Evolutionary conservation across 2,888 invertebrate genomes (phyloP).

Genomic region (Geophilus truncorum): DNA sequence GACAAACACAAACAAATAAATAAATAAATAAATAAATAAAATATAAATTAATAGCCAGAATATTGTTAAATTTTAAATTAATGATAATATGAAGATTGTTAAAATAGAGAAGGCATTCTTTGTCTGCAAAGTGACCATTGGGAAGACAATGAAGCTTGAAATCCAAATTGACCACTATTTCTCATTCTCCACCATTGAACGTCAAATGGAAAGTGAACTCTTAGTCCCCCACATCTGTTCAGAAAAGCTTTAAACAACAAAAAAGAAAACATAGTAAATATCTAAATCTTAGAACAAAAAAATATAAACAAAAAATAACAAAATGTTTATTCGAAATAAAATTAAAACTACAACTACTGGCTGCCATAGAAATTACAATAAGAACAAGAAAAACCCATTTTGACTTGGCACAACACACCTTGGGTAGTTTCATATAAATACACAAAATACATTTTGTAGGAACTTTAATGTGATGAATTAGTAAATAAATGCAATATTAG

Average conservation of each 20-base stretch:
- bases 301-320: neutral
- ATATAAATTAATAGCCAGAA: neutral
- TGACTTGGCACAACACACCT: too few relatives aligned
- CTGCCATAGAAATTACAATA: too few relatives aligned
- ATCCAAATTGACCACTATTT: neutral
- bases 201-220: neutral
- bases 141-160: neutral
- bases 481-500: neutral
- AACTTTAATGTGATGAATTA: too few relatives aligned
- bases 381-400: too few relatives aligned
- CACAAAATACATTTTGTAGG: too few relatives aligned
- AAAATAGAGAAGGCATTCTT: neutral
- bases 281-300: neutral
- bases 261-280: neutral
- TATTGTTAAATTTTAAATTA: neutral
- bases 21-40: neutral
- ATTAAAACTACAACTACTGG: neutral
- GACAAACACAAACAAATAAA: neutral
- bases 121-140: neutral
- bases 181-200: neutral
- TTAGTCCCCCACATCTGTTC: neutral
- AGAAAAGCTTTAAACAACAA: neutral
- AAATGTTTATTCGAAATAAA: neutral
- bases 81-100: neutral
- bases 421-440: too few relatives aligned